A percentile compares a stretch with the other conserved stretches of the same genome.
phyloP scores from a whole-genome alignment of 2,888 invertebrate genomes.

The Ophion ellenae region DNA sequence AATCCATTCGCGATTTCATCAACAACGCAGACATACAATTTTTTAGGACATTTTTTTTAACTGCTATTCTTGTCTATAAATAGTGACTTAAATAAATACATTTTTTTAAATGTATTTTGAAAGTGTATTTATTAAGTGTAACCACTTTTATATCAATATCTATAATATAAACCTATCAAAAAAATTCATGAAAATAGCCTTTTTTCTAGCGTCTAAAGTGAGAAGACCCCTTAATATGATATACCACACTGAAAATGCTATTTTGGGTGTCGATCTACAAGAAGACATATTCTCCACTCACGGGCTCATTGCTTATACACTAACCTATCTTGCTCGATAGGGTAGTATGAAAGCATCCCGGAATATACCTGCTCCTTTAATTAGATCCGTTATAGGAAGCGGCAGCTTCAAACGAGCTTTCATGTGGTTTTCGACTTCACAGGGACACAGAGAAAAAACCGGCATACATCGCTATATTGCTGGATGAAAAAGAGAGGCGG shows the following conservation, averaged over 20 bases:
- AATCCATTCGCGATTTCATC: no score
- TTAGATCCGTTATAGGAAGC: conserved; percentile 41
- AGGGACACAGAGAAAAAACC: background rate
- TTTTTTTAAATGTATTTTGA: no score
- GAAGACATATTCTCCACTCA: background rate
- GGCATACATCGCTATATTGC: background rate
- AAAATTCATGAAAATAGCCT: no score
- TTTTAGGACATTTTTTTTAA: no score
- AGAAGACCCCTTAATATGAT: background rate
- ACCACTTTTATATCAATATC: no score
- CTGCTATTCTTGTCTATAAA: no score
- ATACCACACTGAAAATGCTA: background rate
- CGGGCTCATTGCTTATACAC: background rate
- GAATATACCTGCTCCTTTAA: conserved; percentile 25
- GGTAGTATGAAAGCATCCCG: background rate
- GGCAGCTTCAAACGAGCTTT: conserved; percentile 33
- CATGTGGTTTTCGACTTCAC: conserved; percentile 37
- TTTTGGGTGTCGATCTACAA: background rate
- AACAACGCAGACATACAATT: no score
- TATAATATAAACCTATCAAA: no score
- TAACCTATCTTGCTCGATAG: background rate
- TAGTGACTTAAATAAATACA: no score
- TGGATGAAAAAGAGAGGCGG: background rate
- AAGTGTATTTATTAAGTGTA: no score
- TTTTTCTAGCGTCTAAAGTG: no score